Conservation (phyloP, 1,140 invertebrate genomes). For the Tenebrio molitor region DNA sequence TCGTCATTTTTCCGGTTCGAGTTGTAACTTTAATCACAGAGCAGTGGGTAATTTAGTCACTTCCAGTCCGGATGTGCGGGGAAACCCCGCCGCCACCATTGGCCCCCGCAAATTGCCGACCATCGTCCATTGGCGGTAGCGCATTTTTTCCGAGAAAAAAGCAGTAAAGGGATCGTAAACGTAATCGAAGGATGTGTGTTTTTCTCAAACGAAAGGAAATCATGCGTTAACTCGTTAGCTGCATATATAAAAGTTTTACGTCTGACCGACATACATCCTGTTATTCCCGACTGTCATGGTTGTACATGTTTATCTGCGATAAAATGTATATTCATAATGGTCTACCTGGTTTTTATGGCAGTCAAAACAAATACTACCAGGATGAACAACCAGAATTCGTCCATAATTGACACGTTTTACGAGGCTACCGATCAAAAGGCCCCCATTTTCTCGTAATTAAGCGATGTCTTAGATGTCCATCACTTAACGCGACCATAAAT, state of each 20-base stretch:
- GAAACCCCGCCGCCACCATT: no score
- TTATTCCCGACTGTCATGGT: slow-evolving; percentile 27
- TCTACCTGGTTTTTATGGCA: slow-evolving; percentile 22
- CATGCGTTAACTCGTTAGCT: slow-evolving; percentile 45
- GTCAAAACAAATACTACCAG: slow-evolving; percentile 15
- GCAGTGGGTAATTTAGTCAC: no score
- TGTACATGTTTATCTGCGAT: slow-evolving; percentile 35
- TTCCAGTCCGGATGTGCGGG: no score
- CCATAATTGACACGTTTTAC: slow-evolving; percentile 9
- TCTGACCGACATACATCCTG: slow-evolving; percentile 45
- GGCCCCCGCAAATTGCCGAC: no score
- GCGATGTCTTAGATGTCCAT: neutral
- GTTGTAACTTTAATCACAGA: no score
- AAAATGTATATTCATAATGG: slow-evolving; percentile 31
- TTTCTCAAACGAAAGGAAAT: slow-evolving; percentile 43
- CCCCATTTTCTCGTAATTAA: neutral
- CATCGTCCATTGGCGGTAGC: no score
- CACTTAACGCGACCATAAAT: neutral
- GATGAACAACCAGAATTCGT: slow-evolving; percentile 6
- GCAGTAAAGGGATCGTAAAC: neutral
- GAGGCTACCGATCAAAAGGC: neutral
- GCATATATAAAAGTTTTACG: slow-evolving; percentile 35
- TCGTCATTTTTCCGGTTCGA: no score
- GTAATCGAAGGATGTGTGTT: slow-evolving; percentile 24
- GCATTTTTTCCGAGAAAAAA: neutral